Base-by-base conservation (phyloP, 2,888 invertebrate species). In the Scotopteryx bipunctaria region DNA sequence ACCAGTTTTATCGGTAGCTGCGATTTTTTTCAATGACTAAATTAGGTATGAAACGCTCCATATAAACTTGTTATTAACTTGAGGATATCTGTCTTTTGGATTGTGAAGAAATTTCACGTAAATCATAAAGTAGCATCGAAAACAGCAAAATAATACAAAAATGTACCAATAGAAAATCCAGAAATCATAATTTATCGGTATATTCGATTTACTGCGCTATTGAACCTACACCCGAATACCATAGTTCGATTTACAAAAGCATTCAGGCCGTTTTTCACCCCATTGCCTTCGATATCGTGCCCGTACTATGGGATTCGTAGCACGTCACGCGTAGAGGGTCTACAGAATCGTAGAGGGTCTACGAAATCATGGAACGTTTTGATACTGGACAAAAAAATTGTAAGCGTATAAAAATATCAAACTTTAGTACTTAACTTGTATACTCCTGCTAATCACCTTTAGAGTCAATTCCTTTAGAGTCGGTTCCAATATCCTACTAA, bases 271-370 rank as follows among this genome's bases (percentile, higher is more conserved):
- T 46, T 53, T 52, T 40, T 44, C 32, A 36, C 35, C 35, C 44
- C 31, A 45, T 53, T 38, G 43, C 44, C 33, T 25, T 32, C 44
- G 6, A 23, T 25, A 52, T 54, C 44, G 44, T 38, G 23, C 40
- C 15, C 37, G 32, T 33, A 19, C 23, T 52, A 45, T 44, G n/a
- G 41, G 16, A 56, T 56, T 48, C 56, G 56, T 56, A 44, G 56
- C 56, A 56, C 56, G 55, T 48, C 55, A 44, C 13, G 40, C 48
- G 54, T 54, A 48, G 54, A 48, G 38, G 52, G 52, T 52, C 56
- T 56, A 56, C 48, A 43, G 14, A 35, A 42, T 13, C 33, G 33
- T 37, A 27, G 37, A 23, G 15, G n/a, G 16, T n/a, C n/a, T n/a
- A n/a, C n/a, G n/a, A n/a, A n/a, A n/a, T n/a, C n/a, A n/a, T n/a